A percentile compares a stretch with the other conserved stretches of the same genome.
phyloP scores from a whole-genome alignment of 2,113 vertebrate genomes.

The Geococcyx californianus region DNA sequence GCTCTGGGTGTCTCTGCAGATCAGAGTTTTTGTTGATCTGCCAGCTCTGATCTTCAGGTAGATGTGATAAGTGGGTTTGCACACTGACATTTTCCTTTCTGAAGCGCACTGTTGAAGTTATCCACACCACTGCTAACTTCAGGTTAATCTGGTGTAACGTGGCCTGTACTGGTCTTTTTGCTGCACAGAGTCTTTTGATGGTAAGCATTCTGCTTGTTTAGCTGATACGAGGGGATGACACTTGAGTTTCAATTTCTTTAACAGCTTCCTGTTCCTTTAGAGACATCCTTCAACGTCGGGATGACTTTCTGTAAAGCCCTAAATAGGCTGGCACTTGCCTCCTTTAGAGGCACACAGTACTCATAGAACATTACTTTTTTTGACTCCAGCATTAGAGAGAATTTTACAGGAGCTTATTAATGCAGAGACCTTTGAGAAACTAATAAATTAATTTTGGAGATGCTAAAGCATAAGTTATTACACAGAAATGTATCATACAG shows the following conservation, averaged over 20 bases:
- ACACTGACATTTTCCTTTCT: not conserved
- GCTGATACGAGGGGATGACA: not conserved
- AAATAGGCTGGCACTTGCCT: not conserved
- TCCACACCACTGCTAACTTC: not conserved
- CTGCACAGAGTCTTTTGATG: not conserved
- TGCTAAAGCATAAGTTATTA: not conserved
- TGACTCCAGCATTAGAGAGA: not conserved
- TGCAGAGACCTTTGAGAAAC: not conserved
- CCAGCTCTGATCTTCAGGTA: not conserved
- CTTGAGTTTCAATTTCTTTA: not conserved
- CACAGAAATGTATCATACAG: not conserved
- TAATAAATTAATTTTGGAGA: not conserved
- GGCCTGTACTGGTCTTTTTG: not conserved
- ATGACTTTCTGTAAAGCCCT: not conserved
- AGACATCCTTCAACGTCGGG: not conserved
- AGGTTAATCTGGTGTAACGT: not conserved
- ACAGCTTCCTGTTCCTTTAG: not conserved
- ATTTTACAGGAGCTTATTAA: not conserved
- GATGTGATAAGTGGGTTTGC: not conserved
- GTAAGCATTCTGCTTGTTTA: not conserved
- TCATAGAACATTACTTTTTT: not conserved
- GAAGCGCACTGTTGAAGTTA: not conserved
- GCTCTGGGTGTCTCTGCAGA: not conserved
- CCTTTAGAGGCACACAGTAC: not conserved
- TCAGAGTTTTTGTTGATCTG: not conserved